These are phyloP conservation scores for Volucella inanis DNA, from an alignment of 2,888 invertebrate species.

Conservation along the genomic window DNA sequence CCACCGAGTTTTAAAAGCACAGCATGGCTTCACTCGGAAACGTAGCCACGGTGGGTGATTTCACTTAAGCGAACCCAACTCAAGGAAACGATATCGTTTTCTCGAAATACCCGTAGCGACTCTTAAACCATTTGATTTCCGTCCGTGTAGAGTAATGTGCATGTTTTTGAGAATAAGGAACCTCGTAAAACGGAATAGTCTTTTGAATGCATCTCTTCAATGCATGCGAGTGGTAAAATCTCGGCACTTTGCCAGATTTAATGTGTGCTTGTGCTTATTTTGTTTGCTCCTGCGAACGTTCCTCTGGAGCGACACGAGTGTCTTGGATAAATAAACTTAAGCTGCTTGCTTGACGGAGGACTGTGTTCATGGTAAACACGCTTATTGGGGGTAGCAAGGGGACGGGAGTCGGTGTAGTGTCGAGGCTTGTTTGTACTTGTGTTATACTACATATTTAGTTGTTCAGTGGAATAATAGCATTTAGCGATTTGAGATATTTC, in stretches of 20 bases:
- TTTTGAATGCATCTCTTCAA: constrained; percentile 60
- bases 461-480: constrained; percentile 33
- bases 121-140: constrained; percentile 59
- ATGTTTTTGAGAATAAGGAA: constrained; percentile 60
- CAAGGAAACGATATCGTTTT: constrained; percentile 64
- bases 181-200: constrained; percentile 68
- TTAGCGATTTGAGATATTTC: constrained; percentile 9
- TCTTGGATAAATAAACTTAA: constrained; percentile 61
- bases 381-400: not conserved
- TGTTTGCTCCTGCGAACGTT: constrained; percentile 52
- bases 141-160: constrained; percentile 51
- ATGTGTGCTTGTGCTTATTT: constrained; percentile 65
- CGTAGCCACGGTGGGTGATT: constrained; percentile 56
- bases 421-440: constrained; percentile 35
- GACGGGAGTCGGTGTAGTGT: not conserved
- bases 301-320: constrained; percentile 30
- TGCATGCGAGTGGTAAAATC: constrained; percentile 49
- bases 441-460: constrained; percentile 48
- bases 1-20: not conserved
- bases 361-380: constrained; percentile 39
- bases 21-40: constrained; percentile 31
- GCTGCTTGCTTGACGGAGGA: constrained; percentile 9
- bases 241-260: constrained; percentile 71
- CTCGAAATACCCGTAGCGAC: constrained; percentile 28
- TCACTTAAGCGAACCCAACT: constrained; percentile 57